Base-by-base conservation (phyloP, 2,888 invertebrate species). In the Archaeoteleia sp. region DNA sequence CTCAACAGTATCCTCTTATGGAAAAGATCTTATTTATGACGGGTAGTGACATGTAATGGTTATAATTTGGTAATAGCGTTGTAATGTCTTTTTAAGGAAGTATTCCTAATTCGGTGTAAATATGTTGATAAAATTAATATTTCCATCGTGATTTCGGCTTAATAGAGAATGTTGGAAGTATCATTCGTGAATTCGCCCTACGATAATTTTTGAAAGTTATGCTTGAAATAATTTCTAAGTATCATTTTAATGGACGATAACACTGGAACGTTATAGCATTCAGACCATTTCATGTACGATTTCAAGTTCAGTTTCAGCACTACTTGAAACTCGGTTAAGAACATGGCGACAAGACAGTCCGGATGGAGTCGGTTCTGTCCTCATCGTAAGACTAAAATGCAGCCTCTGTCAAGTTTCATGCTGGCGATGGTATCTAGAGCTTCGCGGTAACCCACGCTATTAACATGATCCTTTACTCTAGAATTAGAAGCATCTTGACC, bases 401-500 rank as follows among this genome's bases (percentile, higher is more conserved):
- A 37, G 35, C 46, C 46, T 39, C 37, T 32, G 53, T 48, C 37
- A 15, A 54, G 42, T 54, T 54, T 66, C 45, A 43, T 46, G 29
- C 7, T 20, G 30, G 25, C 32, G 10, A 46, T 46, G 42, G 58
- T 48, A 66, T 60, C 37, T 20, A 32, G 34, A 17, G 37, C 54
- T 66, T 37, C 29, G 43, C 25, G 42, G 60, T 54, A 55, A 55
- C 49, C 37, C 30, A 15, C 60, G 45, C 60, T 48, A 54, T 60
- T 54, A 58, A 66, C 48, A 32, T 37, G 58, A 55, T 58, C 54
- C 29, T 61, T 40, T 23, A 5, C 32, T 30, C 14, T 29, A 42
- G 45, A 67, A 67, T 62, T 46, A 62, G 57, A 62, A 67, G 62
- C 42, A 53, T 62, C 53, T 58, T 53, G 45, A 45, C 45, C 37